Evolutionary conservation across 1,140 invertebrate species (phyloP), one percentile per base, ranked within the genome.

Genomic region (Wiebesia pumilae): DNA sequence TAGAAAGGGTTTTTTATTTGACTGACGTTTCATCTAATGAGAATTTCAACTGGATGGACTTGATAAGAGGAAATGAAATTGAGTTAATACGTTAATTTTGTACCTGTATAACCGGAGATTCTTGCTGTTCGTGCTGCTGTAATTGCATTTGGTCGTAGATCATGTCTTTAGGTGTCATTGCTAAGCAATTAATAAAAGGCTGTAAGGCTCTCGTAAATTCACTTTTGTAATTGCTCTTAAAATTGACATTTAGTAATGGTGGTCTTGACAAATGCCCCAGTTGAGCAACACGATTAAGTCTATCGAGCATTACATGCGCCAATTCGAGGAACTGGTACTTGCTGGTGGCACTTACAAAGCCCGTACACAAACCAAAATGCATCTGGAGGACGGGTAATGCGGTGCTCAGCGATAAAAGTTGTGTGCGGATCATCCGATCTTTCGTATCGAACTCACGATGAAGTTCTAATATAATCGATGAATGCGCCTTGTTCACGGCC

Each of bases 241-340:
- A 87, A 81, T 93, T 90, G 0, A 90, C 90, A 2, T 88, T 90
- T 40, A 93, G 82, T 0, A 93, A 54, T 0, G 91, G 91, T 77
- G 93, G 96, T 93, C 95, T 95, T 54, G 95, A 93, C 0, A 96
- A 95, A 89, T 96, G 95, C n/a, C 95, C 95, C 12, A 96, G 91
- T 89, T 96, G 95, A 0, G 96, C 95, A 40, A 96, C 95, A 65
- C 95, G 94, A 38, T 94, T 92, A 35, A 96, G 90, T 73, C 96
- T 92, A 65, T 96, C 96, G 87, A 96, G 94, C 92, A 96, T 95
- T 21, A 95, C 94, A 87, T 96, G 96, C 24, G 95, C 96, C 77
- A 96, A 91, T 88, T 96, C 96, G 16, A 97, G 93, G 91, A 96
- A 96, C 90, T 97, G 96, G 90, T 96, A 96, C 89, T 96, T 96